A percentile compares a stretch with the other conserved stretches of the same genome.
Conservation (phyloP, 2,113 vertebrate species). For the Mobula birostris region DNA sequence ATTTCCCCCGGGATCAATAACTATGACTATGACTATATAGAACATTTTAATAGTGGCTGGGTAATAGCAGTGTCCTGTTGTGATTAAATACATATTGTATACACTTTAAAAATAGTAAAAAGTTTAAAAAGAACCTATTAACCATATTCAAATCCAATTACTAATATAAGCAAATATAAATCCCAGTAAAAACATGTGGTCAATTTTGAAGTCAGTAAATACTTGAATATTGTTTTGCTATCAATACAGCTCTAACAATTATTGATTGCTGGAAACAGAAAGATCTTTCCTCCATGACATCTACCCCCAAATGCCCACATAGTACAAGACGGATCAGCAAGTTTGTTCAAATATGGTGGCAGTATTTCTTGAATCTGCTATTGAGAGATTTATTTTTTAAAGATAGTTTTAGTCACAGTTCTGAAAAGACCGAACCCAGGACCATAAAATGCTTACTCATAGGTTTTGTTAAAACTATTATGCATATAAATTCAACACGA, state of each 20-base stretch:
- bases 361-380: background rate
- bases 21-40: too few species aligned
- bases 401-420: background rate
- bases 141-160: background rate
- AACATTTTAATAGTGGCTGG: background rate
- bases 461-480: background rate
- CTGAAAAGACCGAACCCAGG: background rate
- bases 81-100: background rate
- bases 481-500: background rate
- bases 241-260: background rate
- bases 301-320: background rate
- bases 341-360: background rate
- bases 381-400: background rate
- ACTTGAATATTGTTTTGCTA: background rate
- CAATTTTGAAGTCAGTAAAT: conserved; percentile 8
- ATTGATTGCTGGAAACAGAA: background rate
- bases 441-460: background rate
- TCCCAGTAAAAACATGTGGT: background rate
- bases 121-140: conserved; percentile 1
- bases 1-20: too few species aligned
- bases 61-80: background rate
- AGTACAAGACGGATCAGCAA: background rate
- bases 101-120: background rate
- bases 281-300: background rate
- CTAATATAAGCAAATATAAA: background rate